Evolutionary conservation across 2,113 vertebrate species (phyloP).

Genomic region (Stegastes partitus): DNA sequence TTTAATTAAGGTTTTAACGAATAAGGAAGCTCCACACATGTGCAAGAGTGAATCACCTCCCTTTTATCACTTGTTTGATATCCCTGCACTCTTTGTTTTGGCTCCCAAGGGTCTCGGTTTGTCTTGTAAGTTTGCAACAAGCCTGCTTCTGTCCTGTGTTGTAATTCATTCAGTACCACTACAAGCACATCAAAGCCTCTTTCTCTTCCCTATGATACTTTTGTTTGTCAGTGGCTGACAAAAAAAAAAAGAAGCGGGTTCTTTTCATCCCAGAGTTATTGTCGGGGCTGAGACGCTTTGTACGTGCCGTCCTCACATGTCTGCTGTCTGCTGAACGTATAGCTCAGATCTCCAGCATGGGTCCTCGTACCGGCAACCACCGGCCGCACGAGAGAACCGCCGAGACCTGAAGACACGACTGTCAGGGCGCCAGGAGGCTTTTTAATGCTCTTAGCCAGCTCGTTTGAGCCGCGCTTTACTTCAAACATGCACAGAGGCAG

Average conservation of each 20-base stretch:
- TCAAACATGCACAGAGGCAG: conserved; percentile 67
- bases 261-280: conserved; percentile 65
- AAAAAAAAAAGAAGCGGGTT: not conserved
- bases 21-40: conserved; percentile 35
- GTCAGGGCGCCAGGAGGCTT: conserved; percentile 55
- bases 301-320: conserved; percentile 51
- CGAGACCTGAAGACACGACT: conserved; percentile 49
- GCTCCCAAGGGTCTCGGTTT: conserved; percentile 42
- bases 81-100: conserved; percentile 31
- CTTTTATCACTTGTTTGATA: conserved; percentile 67
- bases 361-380: conserved; percentile 55
- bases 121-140: conserved; percentile 57
- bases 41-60: conserved; percentile 22
- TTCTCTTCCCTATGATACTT: conserved; percentile 46
- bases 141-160: conserved; percentile 39
- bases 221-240: conserved; percentile 55
- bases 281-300: conserved; percentile 55
- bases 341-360: conserved; percentile 71
- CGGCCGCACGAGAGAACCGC: conserved; percentile 54
- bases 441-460: conserved; percentile 65
- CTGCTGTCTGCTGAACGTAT: conserved; percentile 39
- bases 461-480: conserved; percentile 68
- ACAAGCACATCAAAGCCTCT: conserved; percentile 64
- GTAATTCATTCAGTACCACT: conserved; percentile 53
- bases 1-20: conserved; percentile 65